Conservation (phyloP, 2,113 vertebrate genomes). For the Rafetus swinhoei region DNA sequence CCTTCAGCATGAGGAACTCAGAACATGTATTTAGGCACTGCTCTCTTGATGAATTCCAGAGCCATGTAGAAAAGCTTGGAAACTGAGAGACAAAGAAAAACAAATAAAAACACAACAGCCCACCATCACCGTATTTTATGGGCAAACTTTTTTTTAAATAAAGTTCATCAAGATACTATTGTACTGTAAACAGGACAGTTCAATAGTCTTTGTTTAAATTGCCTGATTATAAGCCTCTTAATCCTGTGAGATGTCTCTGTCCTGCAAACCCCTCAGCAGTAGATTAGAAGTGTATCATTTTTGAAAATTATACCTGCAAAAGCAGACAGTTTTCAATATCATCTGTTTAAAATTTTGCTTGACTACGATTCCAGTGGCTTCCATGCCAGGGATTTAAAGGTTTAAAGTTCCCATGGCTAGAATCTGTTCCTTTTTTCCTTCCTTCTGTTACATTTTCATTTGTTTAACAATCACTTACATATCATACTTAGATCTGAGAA, state of each 20-base stretch:
- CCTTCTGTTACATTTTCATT: neutral
- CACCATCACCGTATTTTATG: neutral
- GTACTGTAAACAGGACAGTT: conserved; percentile 26
- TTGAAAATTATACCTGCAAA: conserved; percentile 34
- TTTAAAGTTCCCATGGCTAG: neutral
- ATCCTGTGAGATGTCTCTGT: conserved; percentile 22
- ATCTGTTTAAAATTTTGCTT: conserved; percentile 44
- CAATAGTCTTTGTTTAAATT: conserved; percentile 52
- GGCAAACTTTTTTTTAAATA: conserved; percentile 21
- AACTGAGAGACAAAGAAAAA: neutral
- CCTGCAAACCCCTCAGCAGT: conserved; percentile 46
- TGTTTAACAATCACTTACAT: neutral
- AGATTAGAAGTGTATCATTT: conserved; percentile 18
- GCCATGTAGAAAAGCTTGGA: neutral
- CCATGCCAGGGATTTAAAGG: conserved; percentile 29
- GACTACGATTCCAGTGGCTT: conserved; percentile 32
- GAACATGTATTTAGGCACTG: neutral
- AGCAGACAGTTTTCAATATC: conserved; percentile 41
- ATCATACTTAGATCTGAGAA: neutral
- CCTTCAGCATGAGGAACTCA: neutral
- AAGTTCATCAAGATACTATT: conserved; percentile 3
- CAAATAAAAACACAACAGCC: neutral
- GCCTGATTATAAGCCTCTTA: conserved; percentile 23
- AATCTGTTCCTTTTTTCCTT: conserved; percentile 15
- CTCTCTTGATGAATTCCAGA: neutral